Conservation (phyloP, 2,888 invertebrate species). For the Anarsia innoxiella region DNA sequence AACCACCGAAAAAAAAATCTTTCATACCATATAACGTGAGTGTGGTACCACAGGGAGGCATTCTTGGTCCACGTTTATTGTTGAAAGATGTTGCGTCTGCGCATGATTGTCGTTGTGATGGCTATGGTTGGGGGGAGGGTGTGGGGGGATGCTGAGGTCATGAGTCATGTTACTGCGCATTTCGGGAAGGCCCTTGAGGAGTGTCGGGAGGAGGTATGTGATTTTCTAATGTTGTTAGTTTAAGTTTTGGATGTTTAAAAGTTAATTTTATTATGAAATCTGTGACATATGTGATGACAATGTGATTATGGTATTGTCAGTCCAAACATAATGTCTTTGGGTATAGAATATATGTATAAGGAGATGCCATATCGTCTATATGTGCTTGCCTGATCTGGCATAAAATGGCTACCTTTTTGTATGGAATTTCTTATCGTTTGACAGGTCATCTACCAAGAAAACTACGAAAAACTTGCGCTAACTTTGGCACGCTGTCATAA, state of each 20-base stretch:
- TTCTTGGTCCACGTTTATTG: conserved; percentile 1
- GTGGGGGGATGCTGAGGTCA: conserved; percentile 51
- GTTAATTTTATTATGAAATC: background rate
- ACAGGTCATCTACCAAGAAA: too few relatives aligned
- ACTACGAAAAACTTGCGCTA: too few relatives aligned
- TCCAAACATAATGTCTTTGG: too few relatives aligned
- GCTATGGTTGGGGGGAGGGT: conserved; percentile 30
- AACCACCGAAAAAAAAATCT: conserved; percentile 14
- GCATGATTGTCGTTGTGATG: too few relatives aligned
- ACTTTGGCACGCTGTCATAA: too few relatives aligned
- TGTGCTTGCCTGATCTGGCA: too few relatives aligned
- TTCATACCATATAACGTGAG: conserved; percentile 6
- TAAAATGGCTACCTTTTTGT: too few relatives aligned
- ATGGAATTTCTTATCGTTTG: too few relatives aligned
- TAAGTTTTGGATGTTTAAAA: background rate
- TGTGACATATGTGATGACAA: too few relatives aligned
- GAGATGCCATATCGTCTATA: too few relatives aligned
- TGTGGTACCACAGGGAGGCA: conserved; percentile 1
- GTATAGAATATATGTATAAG: too few relatives aligned
- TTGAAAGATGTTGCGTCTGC: conserved; percentile 18
- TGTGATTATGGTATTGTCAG: too few relatives aligned
- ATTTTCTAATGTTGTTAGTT: background rate
- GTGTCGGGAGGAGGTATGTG: conserved; percentile 54
- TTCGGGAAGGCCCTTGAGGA: conserved; percentile 58
- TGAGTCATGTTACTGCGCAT: conserved; percentile 68